Base-by-base conservation (phyloP, 2,797 vertebrate genomes). In the Silurus aristotelis region DNA sequence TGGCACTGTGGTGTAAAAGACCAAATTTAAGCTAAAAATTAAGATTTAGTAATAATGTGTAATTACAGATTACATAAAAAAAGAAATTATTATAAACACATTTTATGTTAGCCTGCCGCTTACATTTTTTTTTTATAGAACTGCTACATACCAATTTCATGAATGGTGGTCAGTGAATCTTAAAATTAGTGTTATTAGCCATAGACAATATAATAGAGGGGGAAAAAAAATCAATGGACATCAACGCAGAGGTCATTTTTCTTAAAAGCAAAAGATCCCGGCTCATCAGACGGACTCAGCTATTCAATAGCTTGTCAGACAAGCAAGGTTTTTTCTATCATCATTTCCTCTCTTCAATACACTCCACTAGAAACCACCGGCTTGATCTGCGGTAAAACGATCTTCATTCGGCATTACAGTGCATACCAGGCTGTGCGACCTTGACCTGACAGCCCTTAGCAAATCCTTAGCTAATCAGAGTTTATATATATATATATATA, bases 121-220 rank as follows among this genome's bases (percentile, higher is more conserved):
- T 76, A 78, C 22, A 56, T 58, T 14, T 79, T 58, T 14, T 79
- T 48, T 19, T 25, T 20, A 55, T 13, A 31, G 25, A 2, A 81
- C 56, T 31, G 22, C 48, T 63, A 75, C 84, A 81, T 43, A 66
- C n/a, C 6, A 12, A 55, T 75, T 64, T 71, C 67, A 82, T 76
- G 84, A 67, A 43, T 43, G 20, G 68, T 48, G 78, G 77, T 71
- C 66, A 84, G 48, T 85, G 86, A 61, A 85, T 88, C 85, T 87
- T 83, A 88, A 86, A 90, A 89, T 89, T 86, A 85, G 80, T 83
- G 67, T 84, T 85, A 87, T 89, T 87, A 89, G 84, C 80, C 77
- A 87, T 72, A 73, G 86, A 87, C 83, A 90, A 87, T 85, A 83
- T 58, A 31, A 79, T 77, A 83, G 66, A 64, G 17, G 61, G 48